Percentiles rank a stretch among this genome's conserved stretches.
These are phyloP conservation scores for Phodopus roborovskii DNA, from an alignment of 2,113 vertebrate genomes.

Conservation along the genomic window DNA sequence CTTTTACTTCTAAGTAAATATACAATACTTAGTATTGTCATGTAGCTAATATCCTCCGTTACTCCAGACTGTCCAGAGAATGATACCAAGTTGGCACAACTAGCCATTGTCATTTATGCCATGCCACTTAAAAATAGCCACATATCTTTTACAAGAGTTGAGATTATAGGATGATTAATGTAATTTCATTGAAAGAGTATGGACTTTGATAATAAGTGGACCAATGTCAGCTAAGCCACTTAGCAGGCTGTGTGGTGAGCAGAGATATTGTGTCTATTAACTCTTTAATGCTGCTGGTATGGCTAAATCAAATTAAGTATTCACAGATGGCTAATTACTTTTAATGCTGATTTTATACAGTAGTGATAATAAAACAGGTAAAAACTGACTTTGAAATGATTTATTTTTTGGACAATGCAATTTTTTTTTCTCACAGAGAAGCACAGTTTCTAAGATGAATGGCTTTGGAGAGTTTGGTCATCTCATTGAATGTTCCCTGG, in stretches of 20 bases:
- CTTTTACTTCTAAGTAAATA: neutral
- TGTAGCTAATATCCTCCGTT: neutral
- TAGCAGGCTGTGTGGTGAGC: neutral
- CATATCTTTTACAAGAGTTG: neutral
- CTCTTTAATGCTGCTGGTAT: neutral
- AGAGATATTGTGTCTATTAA: neutral
- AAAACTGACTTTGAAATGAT: neutral
- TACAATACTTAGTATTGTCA: neutral
- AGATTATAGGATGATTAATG: neutral
- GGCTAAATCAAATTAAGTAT: neutral
- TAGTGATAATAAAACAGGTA: slow-evolving; percentile 3
- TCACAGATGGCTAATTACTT: neutral
- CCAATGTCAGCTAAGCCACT: neutral
- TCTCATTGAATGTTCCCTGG: neutral
- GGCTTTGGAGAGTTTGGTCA: neutral
- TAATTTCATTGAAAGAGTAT: neutral
- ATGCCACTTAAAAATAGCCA: neutral
- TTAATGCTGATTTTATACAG: slow-evolving; percentile 47
- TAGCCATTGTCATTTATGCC: neutral
- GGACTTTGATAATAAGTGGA: neutral
- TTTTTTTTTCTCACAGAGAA: slow-evolving; percentile 16
- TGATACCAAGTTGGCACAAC: neutral
- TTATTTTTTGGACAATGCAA: neutral
- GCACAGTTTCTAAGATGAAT: slow-evolving; percentile 21
- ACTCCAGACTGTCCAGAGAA: neutral